Base-by-base conservation (phyloP, 2,113 vertebrate species). In the Lagopus leucura region DNA sequence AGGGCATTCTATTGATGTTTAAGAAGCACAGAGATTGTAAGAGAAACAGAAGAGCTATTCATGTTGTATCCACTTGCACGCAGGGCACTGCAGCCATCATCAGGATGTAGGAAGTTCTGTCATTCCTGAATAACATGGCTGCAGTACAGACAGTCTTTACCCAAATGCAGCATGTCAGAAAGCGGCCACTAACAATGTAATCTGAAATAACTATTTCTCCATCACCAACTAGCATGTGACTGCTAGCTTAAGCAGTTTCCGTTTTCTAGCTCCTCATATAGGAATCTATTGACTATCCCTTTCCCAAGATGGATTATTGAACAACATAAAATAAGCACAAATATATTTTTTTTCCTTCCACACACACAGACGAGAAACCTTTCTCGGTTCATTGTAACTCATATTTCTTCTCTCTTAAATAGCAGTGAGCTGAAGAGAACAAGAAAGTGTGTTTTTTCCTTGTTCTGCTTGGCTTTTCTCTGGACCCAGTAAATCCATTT, bases 381-480 rank as follows among this genome's bases (percentile, higher is more conserved):
- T 90, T 77, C 42, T 7, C 21, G 13, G 18, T 74, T 80, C 34
- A 21, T 55, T 38, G 32, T 78, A 81, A 77, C 22, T 84, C 13
- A 17, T 86, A 42, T 63, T 73, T 83, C 27, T 91, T 91, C 22
- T n/a, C 19, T 80, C 27, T 77, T 58, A 25, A 82, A 54, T 40
- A 80, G 45, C 43, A 52, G 22, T 13, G 43, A 77, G 32, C 24
- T 74, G 67, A 85, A 87, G 43, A 87, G 21, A 82, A 50, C 16
- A 83, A 69, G 32, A 34, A 13, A 54, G 13, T 34, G 16, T 10
- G 13, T 28, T 67, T 28, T 36, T 6, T 1, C 5, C 19, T 72
- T 73, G 32, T 54, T 67, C 82, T 93, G 34, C 43, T 57, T 81
- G 82, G 47, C 42, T 94, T 94, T 91, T 88, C 45, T 86, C 61